These are phyloP conservation scores for Scaptomyza tumidula DNA, from an alignment of 2,888 invertebrate genomes.

Conservation along the genomic window DNA sequence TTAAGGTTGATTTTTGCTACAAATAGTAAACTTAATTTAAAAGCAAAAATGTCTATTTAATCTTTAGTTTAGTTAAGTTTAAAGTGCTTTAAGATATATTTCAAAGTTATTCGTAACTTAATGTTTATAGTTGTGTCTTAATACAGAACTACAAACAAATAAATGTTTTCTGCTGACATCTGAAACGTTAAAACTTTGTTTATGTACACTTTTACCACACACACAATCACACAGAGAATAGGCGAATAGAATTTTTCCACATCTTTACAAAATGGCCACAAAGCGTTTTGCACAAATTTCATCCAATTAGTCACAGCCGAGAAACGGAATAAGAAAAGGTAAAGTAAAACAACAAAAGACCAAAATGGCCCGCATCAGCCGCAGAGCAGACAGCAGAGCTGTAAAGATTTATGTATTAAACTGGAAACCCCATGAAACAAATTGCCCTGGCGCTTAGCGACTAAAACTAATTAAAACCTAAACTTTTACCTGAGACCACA, in stretches of 20 bases:
- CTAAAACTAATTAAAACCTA: constrained; percentile 76
- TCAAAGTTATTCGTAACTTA: too few relatives aligned
- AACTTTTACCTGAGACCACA: constrained; percentile 65
- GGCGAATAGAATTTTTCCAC: constrained; percentile 10
- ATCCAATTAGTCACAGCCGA: constrained; percentile 51
- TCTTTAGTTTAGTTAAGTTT: too few relatives aligned
- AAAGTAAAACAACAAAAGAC: constrained; percentile 3
- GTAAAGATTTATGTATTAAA: constrained; percentile 56
- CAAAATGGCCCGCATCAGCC: constrained; percentile 42
- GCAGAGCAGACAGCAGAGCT: constrained; percentile 28
- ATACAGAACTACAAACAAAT: too few relatives aligned
- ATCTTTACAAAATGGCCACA: constrained; percentile 46
- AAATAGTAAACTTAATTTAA: too few relatives aligned
- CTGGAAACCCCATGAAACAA: constrained; percentile 52
- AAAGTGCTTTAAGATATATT: too few relatives aligned
- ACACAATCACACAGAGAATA: background rate
- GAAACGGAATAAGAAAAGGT: constrained; percentile 1
- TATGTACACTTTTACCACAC: background rate
- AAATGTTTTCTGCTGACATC: background rate
- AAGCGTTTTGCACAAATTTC: constrained; percentile 48
- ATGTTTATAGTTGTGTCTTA: too few relatives aligned
- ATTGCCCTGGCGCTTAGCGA: constrained; percentile 63
- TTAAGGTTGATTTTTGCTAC: too few relatives aligned
- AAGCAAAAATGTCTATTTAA: too few relatives aligned
- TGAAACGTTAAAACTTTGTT: background rate